Base-by-base conservation (phyloP, 2,797 vertebrate species). In the Megalops cyprinoides region DNA sequence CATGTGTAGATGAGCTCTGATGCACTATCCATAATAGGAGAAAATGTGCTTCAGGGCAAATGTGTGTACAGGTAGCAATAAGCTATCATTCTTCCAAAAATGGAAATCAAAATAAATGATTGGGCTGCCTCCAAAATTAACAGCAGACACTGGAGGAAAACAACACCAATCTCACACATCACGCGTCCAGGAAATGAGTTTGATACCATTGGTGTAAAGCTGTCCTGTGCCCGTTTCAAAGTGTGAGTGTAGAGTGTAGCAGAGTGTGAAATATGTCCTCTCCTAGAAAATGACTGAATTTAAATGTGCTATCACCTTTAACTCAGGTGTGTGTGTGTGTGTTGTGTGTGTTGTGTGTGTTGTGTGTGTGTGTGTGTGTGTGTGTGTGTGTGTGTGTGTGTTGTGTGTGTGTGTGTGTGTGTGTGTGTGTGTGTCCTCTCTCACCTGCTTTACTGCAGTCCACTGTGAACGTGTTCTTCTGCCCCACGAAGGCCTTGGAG, bases 401-500 rank as follows among this genome's bases (percentile, higher is more conserved):
- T 5, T 14, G 14, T 12, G 23, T 14, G 34, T 6, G 48, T 51
- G 48, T 73, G 74, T 58, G 56, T 74, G 39, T 65, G 56, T 20
- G 1, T 82, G 69, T 77, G 51, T 48, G 67, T 46, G 67, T 79
- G 46, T 77, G 31, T 76, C 49, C 20, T 53, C 49, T 53, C 49
- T 53, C 49, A n/a, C 20, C 49, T 53, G 49, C 12, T 53, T 53
- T 53, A n/a, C n/a, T n/a, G n/a, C n/a, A n/a, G n/a, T n/a, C n/a
- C n/a, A n/a, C n/a, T 73, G 74, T 31, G 46, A 65, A 65, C 28
- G 3, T 28, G 31, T 65, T 65, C 60, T 94, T 98, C 93, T 98
- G 97, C 55, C 96, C 97, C 8, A 97, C 92, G 37, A 95, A 91
- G 84, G 96, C 96, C 51, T 96, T 93, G 81, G 95, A 85, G 81